Evolutionary conservation across 1,140 invertebrate species (phyloP).

Genomic region (Thaumatotibia leucotreta): DNA sequence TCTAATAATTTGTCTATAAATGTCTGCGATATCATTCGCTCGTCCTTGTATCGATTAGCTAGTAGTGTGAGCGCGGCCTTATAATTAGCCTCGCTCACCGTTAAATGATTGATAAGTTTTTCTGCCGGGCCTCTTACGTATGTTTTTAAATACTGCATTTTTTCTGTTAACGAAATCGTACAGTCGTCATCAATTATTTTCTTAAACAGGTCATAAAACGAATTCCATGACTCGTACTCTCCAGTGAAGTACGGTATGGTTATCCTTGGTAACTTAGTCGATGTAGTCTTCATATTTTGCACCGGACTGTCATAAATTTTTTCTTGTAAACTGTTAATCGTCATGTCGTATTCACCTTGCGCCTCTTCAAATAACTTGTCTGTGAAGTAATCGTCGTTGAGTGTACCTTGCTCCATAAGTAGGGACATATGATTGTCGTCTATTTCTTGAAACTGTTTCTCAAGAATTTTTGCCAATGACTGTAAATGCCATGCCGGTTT

Average conservation of each 20-base stretch:
- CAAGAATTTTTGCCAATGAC: background rate
- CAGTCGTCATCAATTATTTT: conserved; percentile 14
- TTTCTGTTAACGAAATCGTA: conserved; percentile 1
- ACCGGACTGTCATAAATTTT: background rate
- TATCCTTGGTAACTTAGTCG: conserved; percentile 11
- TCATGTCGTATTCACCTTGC: background rate
- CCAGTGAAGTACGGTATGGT: conserved; percentile 4
- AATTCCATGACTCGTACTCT: conserved; percentile 3
- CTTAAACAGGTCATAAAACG: conserved; percentile 10
- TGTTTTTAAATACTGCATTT: background rate
- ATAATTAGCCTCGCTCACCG: conserved; percentile 4
- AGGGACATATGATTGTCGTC: background rate
- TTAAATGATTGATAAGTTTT: conserved; percentile 9
- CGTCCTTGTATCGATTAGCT: background rate
- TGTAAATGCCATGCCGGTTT: conserved; percentile 8
- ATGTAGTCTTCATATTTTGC: background rate
- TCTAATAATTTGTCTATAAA: conserved; percentile 12
- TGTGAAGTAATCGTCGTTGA: conserved; percentile 3
- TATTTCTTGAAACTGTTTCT: conserved; percentile 12
- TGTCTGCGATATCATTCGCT: background rate
- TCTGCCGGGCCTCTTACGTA: background rate
- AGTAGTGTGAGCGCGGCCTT: conserved; percentile 3
- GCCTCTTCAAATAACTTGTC: background rate
- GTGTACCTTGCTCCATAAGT: background rate
- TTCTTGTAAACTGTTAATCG: background rate